A percentile compares a stretch with the other conserved stretches of the same genome.
Evolutionary conservation across 2,113 vertebrate genomes (phyloP).

Genomic region (Cebus imitator): DNA sequence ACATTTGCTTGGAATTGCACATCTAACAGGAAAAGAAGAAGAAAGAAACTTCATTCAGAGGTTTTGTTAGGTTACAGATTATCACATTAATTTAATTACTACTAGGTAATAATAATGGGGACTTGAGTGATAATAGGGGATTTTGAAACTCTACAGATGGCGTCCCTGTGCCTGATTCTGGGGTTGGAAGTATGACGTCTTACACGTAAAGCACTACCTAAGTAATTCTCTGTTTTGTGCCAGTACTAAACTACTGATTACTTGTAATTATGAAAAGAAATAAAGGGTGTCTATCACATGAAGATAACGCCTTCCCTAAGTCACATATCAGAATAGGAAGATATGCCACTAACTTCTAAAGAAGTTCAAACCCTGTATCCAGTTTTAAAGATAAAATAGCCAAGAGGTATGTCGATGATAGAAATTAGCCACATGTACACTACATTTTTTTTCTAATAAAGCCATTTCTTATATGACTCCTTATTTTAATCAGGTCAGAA

Average conservation of each 20-base stretch:
- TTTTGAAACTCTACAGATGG: slow-evolving; percentile 63
- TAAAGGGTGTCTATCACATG: slow-evolving; percentile 41
- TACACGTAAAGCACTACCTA: slow-evolving; percentile 73
- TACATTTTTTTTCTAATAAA: slow-evolving; percentile 83
- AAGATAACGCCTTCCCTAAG: slow-evolving; percentile 35
- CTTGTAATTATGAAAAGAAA: slow-evolving; percentile 12
- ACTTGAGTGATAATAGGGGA: slow-evolving; percentile 61
- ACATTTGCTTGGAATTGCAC: slow-evolving; percentile 80
- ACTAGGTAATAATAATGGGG: slow-evolving; percentile 46
- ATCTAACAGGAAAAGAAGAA: slow-evolving; percentile 58
- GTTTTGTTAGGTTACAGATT: slow-evolving; percentile 69
- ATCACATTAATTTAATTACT: slow-evolving; percentile 68
- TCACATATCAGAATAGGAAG: slow-evolving; percentile 75
- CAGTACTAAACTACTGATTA: slow-evolving; percentile 68
- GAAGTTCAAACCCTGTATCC: slow-evolving; percentile 67
- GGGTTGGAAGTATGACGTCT: slow-evolving; percentile 60
- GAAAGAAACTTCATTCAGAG: slow-evolving; percentile 60
- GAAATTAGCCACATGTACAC: slow-evolving; percentile 79
- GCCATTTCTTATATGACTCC: slow-evolving; percentile 80
- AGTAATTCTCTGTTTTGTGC: slow-evolving; percentile 56
- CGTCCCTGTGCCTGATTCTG: slow-evolving; percentile 39
- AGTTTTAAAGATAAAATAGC: slow-evolving; percentile 65
- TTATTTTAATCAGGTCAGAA: slow-evolving; percentile 72
- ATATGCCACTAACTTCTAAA: slow-evolving; percentile 72
- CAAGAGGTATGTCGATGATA: slow-evolving; percentile 61